Base-by-base conservation (phyloP, 2,888 invertebrate genomes). In the Clusia tigrina region DNA sequence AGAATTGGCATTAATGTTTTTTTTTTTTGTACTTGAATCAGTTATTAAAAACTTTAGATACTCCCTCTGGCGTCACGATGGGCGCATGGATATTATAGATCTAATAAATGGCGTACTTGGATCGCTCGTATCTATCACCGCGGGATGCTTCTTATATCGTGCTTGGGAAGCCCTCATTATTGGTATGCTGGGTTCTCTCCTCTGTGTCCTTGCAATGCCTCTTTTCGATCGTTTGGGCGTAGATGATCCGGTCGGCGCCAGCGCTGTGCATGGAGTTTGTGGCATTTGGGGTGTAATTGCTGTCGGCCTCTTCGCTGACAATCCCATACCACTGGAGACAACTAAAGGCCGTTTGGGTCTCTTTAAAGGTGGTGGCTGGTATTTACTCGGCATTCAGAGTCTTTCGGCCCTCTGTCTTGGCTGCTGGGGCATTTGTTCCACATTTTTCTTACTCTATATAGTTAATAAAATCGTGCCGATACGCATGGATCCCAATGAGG, bases 81-180 rank as follows among this genome's bases (percentile, higher is more conserved):
- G 91, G 2, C 89, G 88, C 60, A 88, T 94, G 65, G 92, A 94
- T 70, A 91, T 96, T 9, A 88, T 93, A 77, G 92, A 93, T 73
- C 87, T 96, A 25, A 94, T 96, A 57, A 96, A 96, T 84, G 92
- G 95, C 12, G 88, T 96, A 10, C 86, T 96, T 1, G 96, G 94
- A 0, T 90, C 95, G 0, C 85, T 96, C 1, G 96, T 97, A 0
- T 89, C 94, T 0, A 88, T 96, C 20, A 96, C 96, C 65, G 94
- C 93, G 10, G 94, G 94, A 0, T 95, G 95, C 73, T 95, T 93
- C 79, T 85, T 96, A 1, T 95, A 92, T 81, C 88, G 88, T 60
- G 90, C 93, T 0, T 95, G 95, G 94, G 95, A 96, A 78, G 88
- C 95, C 0, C 81, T 96, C 3, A 66, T 95, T 0, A 90, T 96